Evolutionary conservation across 92 coral and sea anemone species (phyloP).

Genomic region (Epizoanthus rinbou): DNA sequence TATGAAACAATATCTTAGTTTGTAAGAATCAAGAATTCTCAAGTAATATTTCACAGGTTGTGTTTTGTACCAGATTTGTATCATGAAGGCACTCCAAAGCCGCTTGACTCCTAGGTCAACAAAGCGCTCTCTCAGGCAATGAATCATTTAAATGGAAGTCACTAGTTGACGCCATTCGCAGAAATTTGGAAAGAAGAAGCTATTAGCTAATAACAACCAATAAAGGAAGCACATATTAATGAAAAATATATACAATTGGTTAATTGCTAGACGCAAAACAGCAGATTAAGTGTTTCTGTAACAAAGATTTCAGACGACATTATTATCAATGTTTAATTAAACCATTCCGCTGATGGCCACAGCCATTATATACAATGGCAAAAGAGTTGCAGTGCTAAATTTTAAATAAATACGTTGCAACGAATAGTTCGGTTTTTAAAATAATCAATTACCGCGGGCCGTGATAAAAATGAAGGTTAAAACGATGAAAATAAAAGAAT

Average conservation of each 20-base stretch:
- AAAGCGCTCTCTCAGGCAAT: background rate
- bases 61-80: too few relatives aligned
- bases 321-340: background rate
- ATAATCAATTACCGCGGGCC: too few relatives aligned
- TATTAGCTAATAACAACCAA: background rate
- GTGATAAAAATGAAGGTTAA: too few relatives aligned
- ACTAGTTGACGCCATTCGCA: background rate
- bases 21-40: background rate
- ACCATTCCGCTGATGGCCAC: background rate
- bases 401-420: background rate
- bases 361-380: background rate
- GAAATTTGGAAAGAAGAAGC: background rate
- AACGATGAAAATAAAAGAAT: too few relatives aligned
- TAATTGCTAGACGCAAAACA: background rate
- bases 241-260: background rate
- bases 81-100: too few relatives aligned
- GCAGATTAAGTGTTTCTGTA: background rate
- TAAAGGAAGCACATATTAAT: background rate
- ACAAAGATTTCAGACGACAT: background rate
- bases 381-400: background rate
- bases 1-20: background rate
- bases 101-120: too few relatives aligned
- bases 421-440: background rate
- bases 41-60: background rate
- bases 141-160: background rate